Evolutionary conservation across 2,113 vertebrate species (phyloP).

Genomic region (Anguilla rostrata): DNA sequence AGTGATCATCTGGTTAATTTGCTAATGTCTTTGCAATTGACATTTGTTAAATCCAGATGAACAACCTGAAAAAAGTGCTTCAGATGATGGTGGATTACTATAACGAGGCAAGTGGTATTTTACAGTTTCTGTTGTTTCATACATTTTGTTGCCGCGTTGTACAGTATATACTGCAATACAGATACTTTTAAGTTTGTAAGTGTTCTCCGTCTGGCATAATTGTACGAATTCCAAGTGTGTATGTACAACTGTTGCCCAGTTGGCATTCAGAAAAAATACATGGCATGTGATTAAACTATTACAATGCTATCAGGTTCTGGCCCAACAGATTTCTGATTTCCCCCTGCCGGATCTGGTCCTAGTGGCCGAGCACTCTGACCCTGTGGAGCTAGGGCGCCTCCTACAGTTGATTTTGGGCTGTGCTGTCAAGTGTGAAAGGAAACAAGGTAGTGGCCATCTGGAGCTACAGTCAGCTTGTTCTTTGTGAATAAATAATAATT

Average conservation of each 20-base stretch:
- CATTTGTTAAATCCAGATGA: conserved; percentile 70
- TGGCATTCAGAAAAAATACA: background rate
- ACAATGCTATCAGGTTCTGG: conserved; percentile 73
- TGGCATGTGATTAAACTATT: background rate
- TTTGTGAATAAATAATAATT: background rate
- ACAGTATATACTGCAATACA: background rate
- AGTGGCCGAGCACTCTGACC: conserved; percentile 82
- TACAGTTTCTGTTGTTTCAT: background rate
- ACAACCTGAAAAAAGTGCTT: conserved; percentile 95
- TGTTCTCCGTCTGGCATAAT: background rate
- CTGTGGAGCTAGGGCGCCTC: conserved; percentile 83
- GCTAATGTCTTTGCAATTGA: background rate
- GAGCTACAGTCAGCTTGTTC: background rate
- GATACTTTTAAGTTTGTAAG: background rate
- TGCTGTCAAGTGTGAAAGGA: conserved; percentile 92
- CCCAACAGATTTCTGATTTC: conserved; percentile 85
- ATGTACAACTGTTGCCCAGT: background rate
- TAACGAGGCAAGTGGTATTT: conserved; percentile 79
- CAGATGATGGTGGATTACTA: conserved; percentile 95
- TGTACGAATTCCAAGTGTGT: background rate
- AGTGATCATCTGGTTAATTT: background rate
- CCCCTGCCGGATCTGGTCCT: conserved; percentile 82
- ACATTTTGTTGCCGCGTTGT: background rate
- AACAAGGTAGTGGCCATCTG: conserved; percentile 77
- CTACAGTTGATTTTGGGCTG: conserved; percentile 95